phyloP scores from a whole-genome alignment of 1,140 invertebrate species.

The roundworm (Caenorhabditis elegans) region WBcel235 BX284604.4:7384501-7385000 shows the following conservation, averaged over 20 bases:
- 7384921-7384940: not conserved
- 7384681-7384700: not conserved
- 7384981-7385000: not conserved
- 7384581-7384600: conserved; percentile 18
- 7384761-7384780: not conserved
- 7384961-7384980: not conserved
- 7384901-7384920: not conserved
- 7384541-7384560: too few species aligned
- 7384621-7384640: not conserved
- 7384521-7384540: too few species aligned
- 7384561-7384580: too few species aligned
- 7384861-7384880: not conserved
- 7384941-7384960: not conserved
- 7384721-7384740: not conserved
- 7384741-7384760: not conserved
- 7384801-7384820: not conserved
- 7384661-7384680: not conserved
- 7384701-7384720: not conserved
- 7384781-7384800: not conserved
- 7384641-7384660: not conserved
- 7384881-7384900: not conserved
- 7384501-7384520: too few species aligned
- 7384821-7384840: not conserved
- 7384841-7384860: not conserved
- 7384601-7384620: not conserved